A percentile compares a stretch with the other conserved stretches of the same genome.
Conservation (phyloP, 2,113 vertebrate species). For the Jacana jacana region DNA sequence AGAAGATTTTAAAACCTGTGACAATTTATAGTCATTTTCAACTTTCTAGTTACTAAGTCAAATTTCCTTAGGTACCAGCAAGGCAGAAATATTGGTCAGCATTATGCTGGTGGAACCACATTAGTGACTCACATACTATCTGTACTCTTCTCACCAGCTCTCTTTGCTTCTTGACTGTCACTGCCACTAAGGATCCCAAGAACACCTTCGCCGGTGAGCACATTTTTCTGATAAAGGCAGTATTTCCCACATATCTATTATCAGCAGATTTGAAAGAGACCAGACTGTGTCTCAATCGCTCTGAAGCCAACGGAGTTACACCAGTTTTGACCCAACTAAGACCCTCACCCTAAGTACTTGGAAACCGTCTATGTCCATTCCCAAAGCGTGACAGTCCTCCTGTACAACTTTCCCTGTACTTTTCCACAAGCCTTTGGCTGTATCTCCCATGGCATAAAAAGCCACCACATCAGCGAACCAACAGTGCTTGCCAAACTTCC, state of each 20-base stretch:
- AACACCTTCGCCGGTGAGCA: conserved; percentile 47
- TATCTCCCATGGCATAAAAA: not conserved
- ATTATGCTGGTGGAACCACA: conserved; percentile 4
- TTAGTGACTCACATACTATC: conserved; percentile 51
- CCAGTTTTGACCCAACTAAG: not conserved
- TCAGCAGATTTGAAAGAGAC: conserved; percentile 18
- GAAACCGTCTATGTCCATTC: not conserved
- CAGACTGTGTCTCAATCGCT: not conserved
- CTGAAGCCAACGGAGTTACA: not conserved
- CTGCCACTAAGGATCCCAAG: conserved; percentile 40
- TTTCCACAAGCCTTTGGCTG: not conserved
- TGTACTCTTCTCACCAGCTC: conserved; percentile 56
- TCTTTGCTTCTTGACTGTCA: conserved; percentile 59
- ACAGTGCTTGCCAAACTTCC: not conserved
- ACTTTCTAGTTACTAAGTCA: conserved; percentile 48
- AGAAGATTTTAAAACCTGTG: not conserved
- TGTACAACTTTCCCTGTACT: not conserved
- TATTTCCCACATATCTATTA: not conserved
- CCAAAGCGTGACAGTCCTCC: not conserved
- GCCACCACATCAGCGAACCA: not conserved
- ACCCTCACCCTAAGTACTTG: not conserved
- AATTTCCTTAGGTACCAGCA: conserved; percentile 40
- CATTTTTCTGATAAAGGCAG: conserved; percentile 40
- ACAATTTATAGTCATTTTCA: conserved; percentile 45
- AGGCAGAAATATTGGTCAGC: conserved; percentile 59